Conservation (phyloP, 2,797 vertebrate species). For the Leptoclinus maculatus region DNA sequence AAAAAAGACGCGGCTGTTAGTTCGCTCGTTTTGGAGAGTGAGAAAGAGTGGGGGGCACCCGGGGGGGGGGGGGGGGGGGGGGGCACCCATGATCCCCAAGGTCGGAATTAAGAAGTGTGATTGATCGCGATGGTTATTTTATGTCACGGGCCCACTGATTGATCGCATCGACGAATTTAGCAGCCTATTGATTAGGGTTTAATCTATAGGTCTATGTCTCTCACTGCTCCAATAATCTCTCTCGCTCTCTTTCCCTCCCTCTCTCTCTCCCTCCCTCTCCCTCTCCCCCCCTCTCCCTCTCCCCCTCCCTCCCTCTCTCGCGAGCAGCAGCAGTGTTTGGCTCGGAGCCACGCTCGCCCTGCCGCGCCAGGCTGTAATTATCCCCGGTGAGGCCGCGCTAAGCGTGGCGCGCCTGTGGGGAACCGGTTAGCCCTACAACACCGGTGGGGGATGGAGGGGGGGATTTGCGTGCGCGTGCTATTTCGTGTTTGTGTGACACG, state of each 20-base stretch:
- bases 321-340: conserved; percentile 57
- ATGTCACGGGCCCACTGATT: conserved; percentile 61
- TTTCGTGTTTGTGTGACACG: conserved; percentile 11
- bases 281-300: conserved; percentile 9
- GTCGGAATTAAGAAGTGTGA: conserved; percentile 60
- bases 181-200: conserved; percentile 74
- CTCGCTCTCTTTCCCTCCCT: background rate
- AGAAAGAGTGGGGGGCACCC: background rate
- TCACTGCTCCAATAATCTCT: conserved; percentile 66
- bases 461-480: background rate
- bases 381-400: conserved; percentile 82
- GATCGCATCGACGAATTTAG: conserved; percentile 76
- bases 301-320: background rate
- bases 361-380: conserved; percentile 82
- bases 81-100: conserved; percentile 40
- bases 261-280: background rate
- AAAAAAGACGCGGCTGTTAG: conserved; percentile 21
- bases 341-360: conserved; percentile 74
- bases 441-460: conserved; percentile 38
- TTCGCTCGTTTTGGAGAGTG: conserved; percentile 18
- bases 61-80: background rate
- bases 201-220: conserved; percentile 72
- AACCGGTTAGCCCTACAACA: conserved; percentile 77
- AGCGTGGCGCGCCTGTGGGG: conserved; percentile 81
- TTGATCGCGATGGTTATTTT: conserved; percentile 62